Evolutionary conservation across 2,888 invertebrate genomes (phyloP).

Genomic region (Philereme vetulata): DNA sequence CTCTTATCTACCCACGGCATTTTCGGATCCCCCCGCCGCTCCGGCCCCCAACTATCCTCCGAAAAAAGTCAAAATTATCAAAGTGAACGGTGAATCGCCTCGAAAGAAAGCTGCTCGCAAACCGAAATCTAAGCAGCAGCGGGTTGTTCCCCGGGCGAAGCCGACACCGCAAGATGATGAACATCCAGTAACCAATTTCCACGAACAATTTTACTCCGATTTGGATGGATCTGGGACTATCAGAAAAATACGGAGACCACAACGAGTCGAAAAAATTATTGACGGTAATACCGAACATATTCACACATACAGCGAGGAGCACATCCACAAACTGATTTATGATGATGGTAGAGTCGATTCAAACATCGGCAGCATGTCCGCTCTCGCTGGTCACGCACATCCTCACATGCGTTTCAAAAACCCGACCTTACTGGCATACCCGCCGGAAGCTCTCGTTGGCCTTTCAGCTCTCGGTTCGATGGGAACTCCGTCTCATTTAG

Average conservation of each 20-base stretch:
- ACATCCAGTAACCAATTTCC: conserved; percentile 71
- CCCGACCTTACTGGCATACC: conserved; percentile 53
- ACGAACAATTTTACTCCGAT: conserved; percentile 79
- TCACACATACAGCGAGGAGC: conserved; percentile 80
- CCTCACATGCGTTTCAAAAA: conserved; percentile 62
- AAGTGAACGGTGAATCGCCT: conserved; percentile 59
- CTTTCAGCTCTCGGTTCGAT: conserved; percentile 61
- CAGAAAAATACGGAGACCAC: conserved; percentile 74
- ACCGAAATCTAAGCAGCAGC: conserved; percentile 61
- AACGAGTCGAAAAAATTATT: conserved; percentile 78
- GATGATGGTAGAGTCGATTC: conserved; percentile 61
- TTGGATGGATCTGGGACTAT: conserved; percentile 73
- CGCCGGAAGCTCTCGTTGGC: conserved; percentile 55
- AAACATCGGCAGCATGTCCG: conserved; percentile 56
- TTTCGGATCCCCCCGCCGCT: conserved; percentile 49
- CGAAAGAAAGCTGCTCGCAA: conserved; percentile 67
- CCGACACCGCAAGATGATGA: conserved; percentile 63
- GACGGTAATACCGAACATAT: conserved; percentile 81
- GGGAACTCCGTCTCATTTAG: conserved; percentile 67
- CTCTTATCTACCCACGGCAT: conserved; percentile 55
- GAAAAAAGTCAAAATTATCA: conserved; percentile 71
- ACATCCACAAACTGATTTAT: conserved; percentile 74
- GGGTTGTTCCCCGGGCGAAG: conserved; percentile 56
- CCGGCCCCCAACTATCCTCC: conserved; percentile 47
- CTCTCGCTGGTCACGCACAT: conserved; percentile 49